Percentiles rank a stretch among this genome's conserved stretches.
Conservation (phyloP, 1,140 invertebrate species). For the Caenorhabditis briggsae region DNA sequence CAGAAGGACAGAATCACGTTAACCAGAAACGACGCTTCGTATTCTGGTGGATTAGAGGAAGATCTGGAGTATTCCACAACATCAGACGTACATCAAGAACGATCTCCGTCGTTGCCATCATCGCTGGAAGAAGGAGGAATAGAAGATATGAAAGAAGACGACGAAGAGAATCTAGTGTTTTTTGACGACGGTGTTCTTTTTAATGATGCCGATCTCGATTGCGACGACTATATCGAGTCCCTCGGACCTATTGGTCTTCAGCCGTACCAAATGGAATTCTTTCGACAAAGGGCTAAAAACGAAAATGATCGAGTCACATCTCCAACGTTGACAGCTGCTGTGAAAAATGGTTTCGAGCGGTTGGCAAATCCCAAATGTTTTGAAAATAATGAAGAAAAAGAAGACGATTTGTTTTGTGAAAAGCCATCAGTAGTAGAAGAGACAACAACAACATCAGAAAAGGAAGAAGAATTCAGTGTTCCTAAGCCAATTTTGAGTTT, state of each 20-base stretch:
- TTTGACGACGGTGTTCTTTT: background rate
- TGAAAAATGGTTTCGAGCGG: background rate
- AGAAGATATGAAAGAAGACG: too few species aligned
- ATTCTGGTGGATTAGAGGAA: too few species aligned
- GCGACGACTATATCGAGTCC: background rate
- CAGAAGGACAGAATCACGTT: too few species aligned
- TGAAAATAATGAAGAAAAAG: background rate
- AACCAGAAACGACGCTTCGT: too few species aligned
- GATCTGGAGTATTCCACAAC: too few species aligned
- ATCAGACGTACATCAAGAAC: too few species aligned
- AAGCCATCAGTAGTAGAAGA: background rate
- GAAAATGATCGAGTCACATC: constrained; percentile 1
- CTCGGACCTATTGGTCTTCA: background rate
- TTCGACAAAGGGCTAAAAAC: background rate
- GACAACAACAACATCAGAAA: background rate
- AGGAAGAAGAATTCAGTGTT: background rate
- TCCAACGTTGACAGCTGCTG: background rate
- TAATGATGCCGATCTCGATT: background rate
- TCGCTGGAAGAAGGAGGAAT: background rate
- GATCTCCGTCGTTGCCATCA: too few species aligned
- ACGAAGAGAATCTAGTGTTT: too few species aligned
- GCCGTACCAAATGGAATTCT: background rate
- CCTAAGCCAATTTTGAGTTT: background rate
- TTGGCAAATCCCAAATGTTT: background rate
- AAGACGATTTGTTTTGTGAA: too few species aligned